phyloP scores from a whole-genome alignment of 2,113 vertebrate species.

The Porphyrio hochstetteri region DNA sequence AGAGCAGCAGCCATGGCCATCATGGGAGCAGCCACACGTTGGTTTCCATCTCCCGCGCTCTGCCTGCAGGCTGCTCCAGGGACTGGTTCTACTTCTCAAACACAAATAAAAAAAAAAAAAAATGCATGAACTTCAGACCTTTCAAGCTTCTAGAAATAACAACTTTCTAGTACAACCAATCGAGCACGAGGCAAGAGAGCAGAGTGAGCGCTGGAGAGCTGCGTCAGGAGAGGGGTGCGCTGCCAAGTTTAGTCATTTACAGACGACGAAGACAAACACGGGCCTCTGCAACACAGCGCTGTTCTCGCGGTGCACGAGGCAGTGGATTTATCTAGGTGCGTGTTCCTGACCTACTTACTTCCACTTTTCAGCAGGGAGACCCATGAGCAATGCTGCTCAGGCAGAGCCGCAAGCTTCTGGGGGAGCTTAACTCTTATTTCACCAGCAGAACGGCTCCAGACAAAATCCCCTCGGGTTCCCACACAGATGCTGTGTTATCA shows the following conservation, averaged over 20 bases:
- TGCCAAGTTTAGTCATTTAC: conserved; percentile 15
- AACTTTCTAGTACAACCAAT: neutral
- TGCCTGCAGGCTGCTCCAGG: neutral
- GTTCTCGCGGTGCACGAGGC: neutral
- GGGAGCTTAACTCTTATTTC: neutral
- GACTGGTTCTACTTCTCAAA: neutral
- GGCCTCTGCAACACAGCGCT: neutral
- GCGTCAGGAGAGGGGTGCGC: neutral
- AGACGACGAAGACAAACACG: neutral
- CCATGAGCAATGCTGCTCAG: neutral
- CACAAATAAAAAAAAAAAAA: neutral
- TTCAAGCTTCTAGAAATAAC: neutral
- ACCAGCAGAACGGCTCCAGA: rapidly evolving
- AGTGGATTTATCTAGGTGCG: neutral
- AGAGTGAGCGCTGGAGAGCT: neutral
- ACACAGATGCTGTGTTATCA: neutral
- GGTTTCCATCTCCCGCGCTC: neutral
- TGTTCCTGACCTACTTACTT: conserved; percentile 47
- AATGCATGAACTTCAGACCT: neutral
- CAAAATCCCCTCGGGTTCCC: neutral
- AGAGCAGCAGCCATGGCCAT: neutral
- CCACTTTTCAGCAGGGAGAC: neutral
- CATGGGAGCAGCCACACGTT: rapidly evolving
- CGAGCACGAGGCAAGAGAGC: neutral
- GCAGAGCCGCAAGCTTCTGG: neutral